Conservation (phyloP, 2,113 vertebrate genomes). For the Clupea harengus region DNA sequence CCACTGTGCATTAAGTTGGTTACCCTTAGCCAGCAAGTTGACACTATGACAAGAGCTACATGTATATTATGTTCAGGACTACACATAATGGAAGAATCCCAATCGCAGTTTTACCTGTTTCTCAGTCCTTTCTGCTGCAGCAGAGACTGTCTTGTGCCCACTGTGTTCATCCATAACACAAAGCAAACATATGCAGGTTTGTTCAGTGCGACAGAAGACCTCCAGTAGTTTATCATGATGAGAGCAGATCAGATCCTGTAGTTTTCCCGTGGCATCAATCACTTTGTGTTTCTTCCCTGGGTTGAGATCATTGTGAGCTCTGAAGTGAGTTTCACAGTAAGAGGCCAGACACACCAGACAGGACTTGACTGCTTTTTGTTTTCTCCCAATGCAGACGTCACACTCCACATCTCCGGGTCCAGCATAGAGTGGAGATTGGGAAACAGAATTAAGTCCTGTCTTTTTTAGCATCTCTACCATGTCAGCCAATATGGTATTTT, state of each 20-base stretch:
- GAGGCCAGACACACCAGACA: conserved; percentile 9
- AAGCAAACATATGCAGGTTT: not conserved
- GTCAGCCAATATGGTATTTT: not conserved
- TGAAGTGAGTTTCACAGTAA: not conserved
- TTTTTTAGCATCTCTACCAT: not conserved
- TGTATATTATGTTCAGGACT: too few relatives aligned
- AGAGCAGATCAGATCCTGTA: not conserved
- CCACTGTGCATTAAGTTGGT: too few relatives aligned
- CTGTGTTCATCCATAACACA: not conserved
- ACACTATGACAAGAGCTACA: too few relatives aligned
- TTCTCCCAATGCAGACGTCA: conserved; percentile 16
- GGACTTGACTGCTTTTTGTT: not conserved
- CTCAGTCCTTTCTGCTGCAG: not conserved
- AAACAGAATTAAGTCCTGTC: too few relatives aligned
- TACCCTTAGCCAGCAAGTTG: too few relatives aligned
- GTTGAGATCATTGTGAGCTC: not conserved
- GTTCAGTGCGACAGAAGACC: not conserved
- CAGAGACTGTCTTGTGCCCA: not conserved
- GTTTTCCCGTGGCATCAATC: not conserved
- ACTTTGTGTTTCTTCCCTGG: conserved; percentile 2
- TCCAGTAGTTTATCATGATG: not conserved
- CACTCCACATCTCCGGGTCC: conserved; percentile 37
- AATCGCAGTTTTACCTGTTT: not conserved
- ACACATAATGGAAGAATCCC: not conserved
- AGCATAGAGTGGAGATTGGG: too few relatives aligned